These are phyloP conservation scores for Bellardia bayeri DNA, from an alignment of 2,888 invertebrate species.

Conservation along the genomic window DNA sequence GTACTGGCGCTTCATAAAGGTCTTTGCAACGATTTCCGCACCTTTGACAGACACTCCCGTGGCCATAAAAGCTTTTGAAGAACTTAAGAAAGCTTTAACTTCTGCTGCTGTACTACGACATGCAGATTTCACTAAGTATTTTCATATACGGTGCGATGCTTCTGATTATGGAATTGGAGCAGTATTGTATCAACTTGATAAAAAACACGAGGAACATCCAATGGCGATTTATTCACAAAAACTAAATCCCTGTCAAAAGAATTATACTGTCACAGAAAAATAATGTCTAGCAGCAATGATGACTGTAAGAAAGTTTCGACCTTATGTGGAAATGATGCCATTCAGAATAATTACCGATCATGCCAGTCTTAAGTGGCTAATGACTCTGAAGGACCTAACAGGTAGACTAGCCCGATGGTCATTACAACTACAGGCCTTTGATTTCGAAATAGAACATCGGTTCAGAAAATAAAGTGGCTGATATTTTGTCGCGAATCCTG, in stretches of 20 bases:
- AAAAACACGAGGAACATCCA: conserved; percentile 44
- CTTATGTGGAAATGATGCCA: conserved; percentile 27
- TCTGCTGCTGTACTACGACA: too few relatives aligned
- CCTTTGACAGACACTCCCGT: too few relatives aligned
- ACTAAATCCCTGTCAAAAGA: conserved; percentile 60
- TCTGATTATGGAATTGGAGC: too few relatives aligned
- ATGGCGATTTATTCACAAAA: conserved; percentile 68
- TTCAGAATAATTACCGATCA: conserved; percentile 10
- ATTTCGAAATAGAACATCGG: conserved; percentile 56
- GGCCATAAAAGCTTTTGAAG: too few relatives aligned
- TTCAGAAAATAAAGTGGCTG: conserved; percentile 3
- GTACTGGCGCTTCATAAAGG: too few relatives aligned
- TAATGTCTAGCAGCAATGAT: conserved; percentile 59
- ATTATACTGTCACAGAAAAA: conserved; percentile 66
- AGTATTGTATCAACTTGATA: conserved; percentile 36
- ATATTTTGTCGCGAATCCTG: not conserved
- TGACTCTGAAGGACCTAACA: not conserved
- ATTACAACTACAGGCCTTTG: not conserved
- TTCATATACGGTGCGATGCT: too few relatives aligned
- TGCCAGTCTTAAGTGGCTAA: conserved; percentile 29
- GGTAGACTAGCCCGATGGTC: conserved; percentile 44
- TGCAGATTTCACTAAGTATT: too few relatives aligned
- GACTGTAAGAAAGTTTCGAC: conserved; percentile 37
- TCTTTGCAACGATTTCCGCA: too few relatives aligned
- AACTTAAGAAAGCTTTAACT: too few relatives aligned